These are phyloP conservation scores for Coptotermes formosanus DNA, from an alignment of 1,140 invertebrate species.

Conservation along the genomic window DNA sequence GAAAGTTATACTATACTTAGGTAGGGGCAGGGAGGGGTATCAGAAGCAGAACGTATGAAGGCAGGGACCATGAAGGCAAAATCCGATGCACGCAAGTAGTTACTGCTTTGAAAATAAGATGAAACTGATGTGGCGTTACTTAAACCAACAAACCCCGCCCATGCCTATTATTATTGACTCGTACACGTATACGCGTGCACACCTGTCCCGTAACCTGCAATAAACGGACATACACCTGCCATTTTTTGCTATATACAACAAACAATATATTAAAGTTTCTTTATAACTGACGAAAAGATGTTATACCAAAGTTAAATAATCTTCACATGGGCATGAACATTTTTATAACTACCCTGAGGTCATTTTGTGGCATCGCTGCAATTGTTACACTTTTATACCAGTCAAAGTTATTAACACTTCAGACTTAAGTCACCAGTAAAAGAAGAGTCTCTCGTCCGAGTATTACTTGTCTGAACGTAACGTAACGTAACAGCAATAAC, in stretches of 20 bases:
- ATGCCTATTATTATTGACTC: background rate
- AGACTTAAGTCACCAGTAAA: no score
- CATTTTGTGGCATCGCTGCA: no score
- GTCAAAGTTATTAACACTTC: no score
- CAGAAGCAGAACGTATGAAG: background rate
- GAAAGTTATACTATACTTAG: background rate
- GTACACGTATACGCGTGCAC: background rate
- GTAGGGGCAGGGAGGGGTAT: background rate
- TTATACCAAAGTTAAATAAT: background rate
- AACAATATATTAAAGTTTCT: slow-evolving; percentile 17
- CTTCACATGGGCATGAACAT: background rate
- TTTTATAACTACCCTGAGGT: background rate
- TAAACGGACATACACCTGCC: background rate
- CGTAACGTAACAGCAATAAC: background rate
- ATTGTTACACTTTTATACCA: no score
- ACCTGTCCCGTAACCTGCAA: background rate
- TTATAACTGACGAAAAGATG: background rate
- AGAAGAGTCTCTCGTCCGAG: no score
- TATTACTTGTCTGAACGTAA: no score
- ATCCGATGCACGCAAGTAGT: background rate
- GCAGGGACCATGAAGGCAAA: background rate
- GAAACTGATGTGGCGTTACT: background rate
- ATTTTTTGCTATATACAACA: background rate
- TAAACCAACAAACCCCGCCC: slow-evolving; percentile 13
- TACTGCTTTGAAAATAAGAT: background rate